These are phyloP conservation scores for Mellilla xanthometata DNA, from an alignment of 2,888 invertebrate species.

Conservation along the genomic window DNA sequence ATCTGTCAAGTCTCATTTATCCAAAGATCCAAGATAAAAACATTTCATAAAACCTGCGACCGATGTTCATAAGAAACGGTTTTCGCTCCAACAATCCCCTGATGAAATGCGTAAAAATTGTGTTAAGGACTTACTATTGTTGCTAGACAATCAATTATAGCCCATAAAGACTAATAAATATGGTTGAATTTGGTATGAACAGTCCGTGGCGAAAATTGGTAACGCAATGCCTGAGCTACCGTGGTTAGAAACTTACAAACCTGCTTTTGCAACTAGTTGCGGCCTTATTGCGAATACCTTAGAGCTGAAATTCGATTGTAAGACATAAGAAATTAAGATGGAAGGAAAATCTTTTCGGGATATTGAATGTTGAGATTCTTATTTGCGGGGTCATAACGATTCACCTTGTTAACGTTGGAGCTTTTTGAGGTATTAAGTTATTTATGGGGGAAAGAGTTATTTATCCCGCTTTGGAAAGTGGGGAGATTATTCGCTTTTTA, in stretches of 20 bases:
- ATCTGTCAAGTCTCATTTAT: no score
- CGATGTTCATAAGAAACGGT: slow-evolving; percentile 40
- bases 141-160: slow-evolving; percentile 8
- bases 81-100: slow-evolving; percentile 48
- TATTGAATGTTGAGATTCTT: slow-evolving; percentile 46
- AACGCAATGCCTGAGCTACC: slow-evolving; percentile 23
- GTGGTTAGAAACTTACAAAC: slow-evolving; percentile 20
- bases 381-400: slow-evolving; percentile 48
- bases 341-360: slow-evolving; percentile 39
- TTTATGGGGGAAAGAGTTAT: slow-evolving; percentile 23
- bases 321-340: neutral
- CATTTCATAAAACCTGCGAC: slow-evolving; percentile 35
- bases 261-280: slow-evolving; percentile 11
- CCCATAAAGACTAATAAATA: neutral
- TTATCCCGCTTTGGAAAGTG: slow-evolving; percentile 11
- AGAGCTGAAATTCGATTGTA: slow-evolving; percentile 11
- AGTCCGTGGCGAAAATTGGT: slow-evolving; percentile 6
- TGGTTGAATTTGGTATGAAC: slow-evolving; percentile 4
- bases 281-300: no score
- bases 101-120: slow-evolving; percentile 61
- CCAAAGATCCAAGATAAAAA: slow-evolving; percentile 19
- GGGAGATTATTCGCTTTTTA: slow-evolving; percentile 25
- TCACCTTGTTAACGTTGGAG: slow-evolving; percentile 46
- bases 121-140: slow-evolving; percentile 55
- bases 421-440: slow-evolving; percentile 22